phyloP scores from a whole-genome alignment of 2,113 vertebrate species.

The Ailuropoda melanoleuca region DNA sequence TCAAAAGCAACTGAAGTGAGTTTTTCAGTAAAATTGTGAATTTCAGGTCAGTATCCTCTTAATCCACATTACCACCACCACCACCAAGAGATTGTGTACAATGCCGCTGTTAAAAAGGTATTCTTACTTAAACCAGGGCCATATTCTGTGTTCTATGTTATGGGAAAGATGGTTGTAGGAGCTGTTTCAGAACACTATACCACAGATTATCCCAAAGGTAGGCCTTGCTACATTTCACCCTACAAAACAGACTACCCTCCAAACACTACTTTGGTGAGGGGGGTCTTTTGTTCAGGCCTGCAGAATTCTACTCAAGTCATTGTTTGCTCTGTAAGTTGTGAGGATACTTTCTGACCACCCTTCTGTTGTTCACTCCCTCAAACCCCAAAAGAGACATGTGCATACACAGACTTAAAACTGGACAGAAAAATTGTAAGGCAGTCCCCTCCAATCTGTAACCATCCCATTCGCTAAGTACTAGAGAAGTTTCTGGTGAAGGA shows the following conservation, averaged over 20 bases:
- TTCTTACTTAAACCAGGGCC: background rate
- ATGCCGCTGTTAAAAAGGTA: background rate
- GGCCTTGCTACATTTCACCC: background rate
- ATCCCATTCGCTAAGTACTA: background rate
- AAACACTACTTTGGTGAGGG: background rate
- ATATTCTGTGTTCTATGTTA: background rate
- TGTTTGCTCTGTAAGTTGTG: background rate
- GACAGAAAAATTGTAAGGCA: conserved; percentile 12
- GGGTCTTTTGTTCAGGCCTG: background rate
- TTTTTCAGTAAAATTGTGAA: background rate
- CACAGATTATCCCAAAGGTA: background rate
- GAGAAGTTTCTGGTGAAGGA: conserved; percentile 35
- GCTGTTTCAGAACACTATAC: background rate
- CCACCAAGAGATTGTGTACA: background rate
- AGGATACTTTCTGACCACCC: background rate
- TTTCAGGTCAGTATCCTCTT: background rate
- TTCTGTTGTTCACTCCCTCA: background rate
- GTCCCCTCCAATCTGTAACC: conserved; percentile 28
- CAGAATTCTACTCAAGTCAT: background rate
- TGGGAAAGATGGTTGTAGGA: background rate
- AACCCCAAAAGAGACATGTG: background rate
- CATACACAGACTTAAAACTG: background rate
- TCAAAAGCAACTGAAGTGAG: background rate
- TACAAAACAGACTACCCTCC: background rate
- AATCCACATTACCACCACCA: background rate